Evolutionary conservation across 2,797 vertebrate species (phyloP).

Genomic region (Enteromius anoplus): DNA sequence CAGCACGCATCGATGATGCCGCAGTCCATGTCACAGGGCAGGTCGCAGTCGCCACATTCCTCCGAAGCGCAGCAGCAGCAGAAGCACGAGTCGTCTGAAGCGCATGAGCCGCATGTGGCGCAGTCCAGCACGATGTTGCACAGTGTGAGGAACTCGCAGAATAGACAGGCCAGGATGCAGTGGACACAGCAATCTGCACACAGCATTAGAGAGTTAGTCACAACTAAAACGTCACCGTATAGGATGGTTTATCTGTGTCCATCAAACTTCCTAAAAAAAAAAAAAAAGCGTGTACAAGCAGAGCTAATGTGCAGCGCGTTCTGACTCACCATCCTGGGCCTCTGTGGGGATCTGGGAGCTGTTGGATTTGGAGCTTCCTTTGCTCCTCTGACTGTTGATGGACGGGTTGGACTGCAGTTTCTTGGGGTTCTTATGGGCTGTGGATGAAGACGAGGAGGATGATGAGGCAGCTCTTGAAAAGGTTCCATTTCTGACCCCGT

Average conservation of each 20-base stretch:
- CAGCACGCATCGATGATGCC: slow-evolving; percentile 99
- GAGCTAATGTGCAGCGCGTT: not conserved
- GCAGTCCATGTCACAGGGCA: slow-evolving; percentile 98
- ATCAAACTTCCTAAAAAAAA: not conserved
- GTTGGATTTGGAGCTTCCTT: slow-evolving; percentile 87
- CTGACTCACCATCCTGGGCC: slow-evolving; percentile 86
- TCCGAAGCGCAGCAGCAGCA: slow-evolving; percentile 95
- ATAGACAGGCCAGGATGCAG: slow-evolving; percentile 97
- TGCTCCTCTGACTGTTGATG: slow-evolving; percentile 93
- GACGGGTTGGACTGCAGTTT: slow-evolving; percentile 89
- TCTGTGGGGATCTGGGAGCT: slow-evolving; percentile 91
- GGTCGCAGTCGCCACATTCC: slow-evolving; percentile 93
- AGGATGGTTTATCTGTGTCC: not conserved
- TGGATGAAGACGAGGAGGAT: slow-evolving; percentile 75
- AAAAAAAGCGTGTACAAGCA: slow-evolving; percentile 6
- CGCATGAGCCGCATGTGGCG: slow-evolving; percentile 94
- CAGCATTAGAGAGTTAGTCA: slow-evolving; percentile 13
- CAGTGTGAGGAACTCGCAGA: slow-evolving; percentile 96
- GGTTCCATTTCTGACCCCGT: slow-evolving; percentile 71
- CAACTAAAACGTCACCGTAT: not conserved
- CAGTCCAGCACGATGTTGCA: slow-evolving; percentile 97
- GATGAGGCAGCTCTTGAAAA: slow-evolving; percentile 74
- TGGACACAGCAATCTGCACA: slow-evolving; percentile 93
- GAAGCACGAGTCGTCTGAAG: slow-evolving; percentile 92
- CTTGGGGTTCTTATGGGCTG: slow-evolving; percentile 76